Percentiles rank a stretch among this genome's conserved stretches.
phyloP scores from a whole-genome alignment of 2,888 invertebrate species.

The Euclidia mi region DNA sequence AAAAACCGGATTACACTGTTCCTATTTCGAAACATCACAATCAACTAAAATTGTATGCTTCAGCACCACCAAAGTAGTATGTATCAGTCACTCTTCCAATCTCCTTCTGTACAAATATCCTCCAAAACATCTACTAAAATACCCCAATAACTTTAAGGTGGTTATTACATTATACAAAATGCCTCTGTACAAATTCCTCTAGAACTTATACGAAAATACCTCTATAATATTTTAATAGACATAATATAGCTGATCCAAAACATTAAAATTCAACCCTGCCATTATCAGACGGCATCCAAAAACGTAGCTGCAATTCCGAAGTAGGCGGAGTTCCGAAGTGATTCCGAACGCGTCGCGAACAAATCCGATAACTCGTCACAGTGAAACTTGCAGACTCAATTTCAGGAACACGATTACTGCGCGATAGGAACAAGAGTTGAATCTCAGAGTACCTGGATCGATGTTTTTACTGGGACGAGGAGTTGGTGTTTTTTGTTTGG shows the following conservation, averaged over 20 bases:
- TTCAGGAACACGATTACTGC: constrained; percentile 83
- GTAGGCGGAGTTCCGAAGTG: constrained; percentile 57
- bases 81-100: too few relatives aligned
- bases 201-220: too few relatives aligned
- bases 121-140: constrained; percentile 23
- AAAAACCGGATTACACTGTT: too few relatives aligned
- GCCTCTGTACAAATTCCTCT: too few relatives aligned
- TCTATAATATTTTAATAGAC: too few relatives aligned
- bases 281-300: constrained; percentile 20
- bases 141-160: too few relatives aligned
- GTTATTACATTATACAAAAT: too few relatives aligned
- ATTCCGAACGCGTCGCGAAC: constrained; percentile 82
- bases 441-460: constrained; percentile 60
- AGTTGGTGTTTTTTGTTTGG: constrained; percentile 12
- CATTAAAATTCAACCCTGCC: constrained; percentile 11
- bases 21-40: too few relatives aligned
- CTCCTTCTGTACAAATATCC: too few relatives aligned
- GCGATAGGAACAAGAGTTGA: constrained; percentile 66
- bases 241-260: too few relatives aligned
- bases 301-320: constrained; percentile 55
- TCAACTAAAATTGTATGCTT: too few relatives aligned
- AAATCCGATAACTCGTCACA: constrained; percentile 87
- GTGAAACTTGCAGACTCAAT: constrained; percentile 83
- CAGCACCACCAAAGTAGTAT: too few relatives aligned
- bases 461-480: constrained; percentile 21